Evolutionary conservation across 2,797 vertebrate genomes (phyloP).

Genomic region (Coregonus suidteri): DNA sequence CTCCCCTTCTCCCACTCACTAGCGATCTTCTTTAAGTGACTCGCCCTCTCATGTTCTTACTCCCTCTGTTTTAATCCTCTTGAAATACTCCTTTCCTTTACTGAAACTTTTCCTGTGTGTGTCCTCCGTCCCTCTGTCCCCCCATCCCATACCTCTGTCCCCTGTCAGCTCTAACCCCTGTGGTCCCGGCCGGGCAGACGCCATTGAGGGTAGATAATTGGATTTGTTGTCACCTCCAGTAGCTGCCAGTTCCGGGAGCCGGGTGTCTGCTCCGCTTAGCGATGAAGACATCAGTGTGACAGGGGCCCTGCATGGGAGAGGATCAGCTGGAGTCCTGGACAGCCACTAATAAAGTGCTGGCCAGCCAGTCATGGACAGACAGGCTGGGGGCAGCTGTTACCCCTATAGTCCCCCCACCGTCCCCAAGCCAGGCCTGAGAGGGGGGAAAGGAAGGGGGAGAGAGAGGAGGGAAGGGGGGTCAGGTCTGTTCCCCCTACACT

Average conservation of each 20-base stretch:
- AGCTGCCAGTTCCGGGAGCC: slow-evolving; percentile 91
- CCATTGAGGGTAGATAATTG: slow-evolving; percentile 98
- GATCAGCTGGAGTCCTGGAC: slow-evolving; percentile 96
- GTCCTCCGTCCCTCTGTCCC: no score
- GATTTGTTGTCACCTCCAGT: slow-evolving; percentile 99
- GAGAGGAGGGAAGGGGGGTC: not conserved
- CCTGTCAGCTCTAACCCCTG: slow-evolving; percentile 34
- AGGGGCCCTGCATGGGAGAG: slow-evolving; percentile 87
- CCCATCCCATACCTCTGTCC: not conserved
- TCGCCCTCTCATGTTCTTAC: not conserved
- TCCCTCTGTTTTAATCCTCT: not conserved
- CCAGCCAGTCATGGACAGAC: slow-evolving; percentile 74
- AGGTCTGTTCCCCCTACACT: not conserved
- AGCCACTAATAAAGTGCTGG: slow-evolving; percentile 89
- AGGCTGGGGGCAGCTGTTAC: slow-evolving; percentile 92
- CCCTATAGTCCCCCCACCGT: slow-evolving; percentile 12
- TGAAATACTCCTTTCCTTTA: not conserved
- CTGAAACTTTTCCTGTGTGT: not conserved
- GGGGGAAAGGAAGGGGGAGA: no score
- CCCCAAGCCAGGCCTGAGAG: slow-evolving; percentile 28
- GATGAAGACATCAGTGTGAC: slow-evolving; percentile 99
- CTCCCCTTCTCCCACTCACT: slow-evolving; percentile 5
- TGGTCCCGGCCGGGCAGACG: slow-evolving; percentile 75
- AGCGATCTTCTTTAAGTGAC: not conserved
- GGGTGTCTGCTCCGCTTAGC: slow-evolving; percentile 97